Evolutionary conservation across 1,140 invertebrate genomes (phyloP), one percentile per base, ranked within the genome.

Genomic region (Halyomorpha halys): DNA sequence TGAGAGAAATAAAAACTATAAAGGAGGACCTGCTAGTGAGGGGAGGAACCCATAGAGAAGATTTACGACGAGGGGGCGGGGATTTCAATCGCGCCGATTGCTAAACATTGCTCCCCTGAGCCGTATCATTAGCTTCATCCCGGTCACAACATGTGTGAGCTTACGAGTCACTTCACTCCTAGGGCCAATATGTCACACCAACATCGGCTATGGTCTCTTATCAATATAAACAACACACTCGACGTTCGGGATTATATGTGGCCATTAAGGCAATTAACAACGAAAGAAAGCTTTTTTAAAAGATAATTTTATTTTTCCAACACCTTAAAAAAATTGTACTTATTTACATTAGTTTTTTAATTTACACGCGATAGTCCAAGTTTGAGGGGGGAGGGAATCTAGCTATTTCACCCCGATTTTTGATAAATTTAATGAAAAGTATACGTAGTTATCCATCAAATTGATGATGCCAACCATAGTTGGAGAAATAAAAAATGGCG

Each of bases 11-110:
- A 39, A 39, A 39, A 39, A 39, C 34, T 39, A 39, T 39, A 56
- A 6, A 56, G 53, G 18, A 56, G 53, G 23, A 56, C 53, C 53
- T 56, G 53, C 23, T 16, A 25, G 2, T 9, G 0, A 21, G 23
- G 23, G 18, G 21, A 21, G 53, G 18, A 15, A 13, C 19, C 53
- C 47, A 49, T 49, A 49, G n/a, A 49, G 47, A 49, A 49, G 47
- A 49, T 49, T 49, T 49, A 49, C 47, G 47, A 21, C 3, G 6
- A 56, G 53, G 14, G 53, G 53, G 9, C 6, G 23, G 53, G 53
- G 53, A 56, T 56, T 56, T 56, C 53, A 56, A 56, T 56, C 53
- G 53, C 14, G 53, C 15, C 47, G 47, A 49, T 49, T 49, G 47
- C 47, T 49, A 49, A 49, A 49, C 47, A 49, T 49, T 56, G 19